These are phyloP conservation scores for Blastobasis adustella DNA, from an alignment of 2,888 invertebrate species.

Conservation along the genomic window DNA sequence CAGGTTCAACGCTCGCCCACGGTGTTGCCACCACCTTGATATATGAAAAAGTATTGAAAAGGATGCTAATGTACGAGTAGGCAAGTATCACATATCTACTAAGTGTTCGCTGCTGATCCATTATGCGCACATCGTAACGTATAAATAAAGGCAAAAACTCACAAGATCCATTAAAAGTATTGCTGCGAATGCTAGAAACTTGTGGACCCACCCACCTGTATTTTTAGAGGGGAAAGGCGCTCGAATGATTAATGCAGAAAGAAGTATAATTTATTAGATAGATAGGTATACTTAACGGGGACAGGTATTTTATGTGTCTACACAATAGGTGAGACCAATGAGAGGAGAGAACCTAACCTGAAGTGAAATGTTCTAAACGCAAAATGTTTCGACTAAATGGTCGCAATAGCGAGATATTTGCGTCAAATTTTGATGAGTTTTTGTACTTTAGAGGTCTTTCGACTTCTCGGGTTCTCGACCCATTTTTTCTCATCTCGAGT, in stretches of 20 bases:
- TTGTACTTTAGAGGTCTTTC: too few species aligned
- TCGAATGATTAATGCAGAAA: not conserved
- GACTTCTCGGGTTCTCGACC: too few species aligned
- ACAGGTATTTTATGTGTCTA: too few species aligned
- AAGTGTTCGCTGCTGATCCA: conserved; percentile 64
- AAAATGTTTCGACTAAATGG: too few species aligned
- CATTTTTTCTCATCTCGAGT: too few species aligned
- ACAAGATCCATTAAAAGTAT: conserved; percentile 72
- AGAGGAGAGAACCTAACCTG: too few species aligned
- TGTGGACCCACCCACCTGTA: conserved; percentile 32
- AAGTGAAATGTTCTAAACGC: too few species aligned
- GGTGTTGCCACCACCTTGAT: too few species aligned
- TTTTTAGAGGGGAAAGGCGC: not conserved
- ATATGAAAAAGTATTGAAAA: conserved; percentile 7
- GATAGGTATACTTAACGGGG: not conserved
- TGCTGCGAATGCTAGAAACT: conserved; percentile 41
- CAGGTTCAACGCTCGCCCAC: too few species aligned
- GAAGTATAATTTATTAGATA: not conserved
- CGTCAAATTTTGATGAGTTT: too few species aligned
- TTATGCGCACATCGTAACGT: conserved; percentile 69
- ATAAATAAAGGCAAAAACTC: conserved; percentile 72
- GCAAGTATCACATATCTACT: conserved; percentile 44
- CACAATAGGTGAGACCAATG: too few species aligned
- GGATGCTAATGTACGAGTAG: conserved; percentile 12
- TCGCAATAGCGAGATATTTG: too few species aligned